Base-by-base conservation (phyloP, 2,888 invertebrate genomes). In the Melitaea athalia region DNA sequence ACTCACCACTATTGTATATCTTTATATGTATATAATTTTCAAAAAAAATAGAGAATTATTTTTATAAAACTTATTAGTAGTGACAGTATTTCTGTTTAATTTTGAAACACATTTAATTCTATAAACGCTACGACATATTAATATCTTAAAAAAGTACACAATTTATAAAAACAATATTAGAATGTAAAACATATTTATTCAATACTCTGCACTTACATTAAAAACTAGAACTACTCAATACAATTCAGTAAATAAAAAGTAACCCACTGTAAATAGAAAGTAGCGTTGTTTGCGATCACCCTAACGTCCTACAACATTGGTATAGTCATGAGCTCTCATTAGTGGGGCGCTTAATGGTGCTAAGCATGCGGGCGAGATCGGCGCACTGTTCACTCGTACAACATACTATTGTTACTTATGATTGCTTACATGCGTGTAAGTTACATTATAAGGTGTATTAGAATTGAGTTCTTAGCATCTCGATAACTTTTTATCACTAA, bases 361-460 rank as follows among this genome's bases (percentile, higher is more conserved):
- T 88, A 89, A 89, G 88, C 86, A 89, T 89, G 88, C 88, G 89
- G 87, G 85, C 83, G 79, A 85, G 85, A 86, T 84, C 84, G 80
- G 79, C 73, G 75, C 77, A 55, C 53, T 60, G 68, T 43, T 65
- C 49, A 63, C 67, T 63, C 77, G 84, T 78, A 62, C 49, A 59
- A 59, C 79, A 74, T 71, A 49, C 60, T 59, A 59, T 67, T 67
- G 67, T 67, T 67, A 60, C 67, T 62, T 67, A 55, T 61, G 60
- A 61, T 45, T 61, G 43, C 24, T 17, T 52, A 52, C 50, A 17
- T 24, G 11, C 24, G 5, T 52, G 52, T 52, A 52, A 11, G 11
- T 24, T 24, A 10, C 12, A 11, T 50, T 3, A 50, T 3, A 11
- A 45, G 11, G 45, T 12, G 11, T 45, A 11, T 45, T 8, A 4